Percentiles rank a stretch among this genome's conserved stretches.
phyloP scores from a whole-genome alignment of 2,113 vertebrate genomes.

The Morphnarchus princeps region DNA sequence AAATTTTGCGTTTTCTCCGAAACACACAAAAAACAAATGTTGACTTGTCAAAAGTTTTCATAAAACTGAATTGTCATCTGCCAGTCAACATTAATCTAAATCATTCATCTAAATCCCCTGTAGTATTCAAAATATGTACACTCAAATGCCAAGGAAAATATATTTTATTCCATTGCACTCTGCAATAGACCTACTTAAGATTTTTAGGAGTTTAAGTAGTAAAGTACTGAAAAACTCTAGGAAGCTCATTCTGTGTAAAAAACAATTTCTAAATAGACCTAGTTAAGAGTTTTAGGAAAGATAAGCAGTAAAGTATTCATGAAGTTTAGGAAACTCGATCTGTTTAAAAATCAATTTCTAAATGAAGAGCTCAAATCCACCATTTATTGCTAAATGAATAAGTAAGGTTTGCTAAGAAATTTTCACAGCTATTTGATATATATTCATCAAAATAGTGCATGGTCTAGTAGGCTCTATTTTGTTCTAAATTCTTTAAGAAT shows the following conservation, averaged over 20 bases:
- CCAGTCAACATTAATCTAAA: neutral
- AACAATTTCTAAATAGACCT: neutral
- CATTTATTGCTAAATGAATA: neutral
- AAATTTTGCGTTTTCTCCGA: neutral
- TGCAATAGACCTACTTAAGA: neutral
- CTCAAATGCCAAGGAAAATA: neutral
- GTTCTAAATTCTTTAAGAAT: neutral
- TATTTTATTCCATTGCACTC: neutral
- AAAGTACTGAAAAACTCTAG: neutral
- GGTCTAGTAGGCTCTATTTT: neutral
- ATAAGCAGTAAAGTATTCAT: neutral
- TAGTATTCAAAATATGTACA: neutral
- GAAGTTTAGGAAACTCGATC: neutral
- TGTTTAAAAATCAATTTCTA: neutral
- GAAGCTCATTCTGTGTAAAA: neutral
- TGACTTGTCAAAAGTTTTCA: neutral
- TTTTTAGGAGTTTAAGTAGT: neutral
- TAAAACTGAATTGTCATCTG: conserved; percentile 8
- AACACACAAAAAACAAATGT: neutral
- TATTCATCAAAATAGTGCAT: neutral
- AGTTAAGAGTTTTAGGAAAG: neutral
- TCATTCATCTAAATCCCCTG: neutral
- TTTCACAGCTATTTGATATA: neutral
- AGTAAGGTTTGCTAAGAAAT: neutral
- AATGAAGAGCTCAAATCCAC: neutral